These are phyloP conservation scores for Bombylius discolor DNA, from an alignment of 2,888 invertebrate species.

Conservation along the genomic window DNA sequence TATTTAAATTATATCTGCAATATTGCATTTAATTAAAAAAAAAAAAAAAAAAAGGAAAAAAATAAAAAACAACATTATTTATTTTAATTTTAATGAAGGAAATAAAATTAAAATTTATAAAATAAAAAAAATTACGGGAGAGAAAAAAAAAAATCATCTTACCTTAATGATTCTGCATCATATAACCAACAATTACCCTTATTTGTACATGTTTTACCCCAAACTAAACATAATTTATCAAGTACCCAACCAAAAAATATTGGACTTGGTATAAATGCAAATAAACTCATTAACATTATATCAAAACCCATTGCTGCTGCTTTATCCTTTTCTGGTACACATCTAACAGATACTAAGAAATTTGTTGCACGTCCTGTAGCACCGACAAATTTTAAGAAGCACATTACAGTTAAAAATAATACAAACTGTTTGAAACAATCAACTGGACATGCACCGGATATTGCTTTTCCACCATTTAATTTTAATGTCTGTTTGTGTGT, in stretches of 20 bases:
- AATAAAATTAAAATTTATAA: background rate
- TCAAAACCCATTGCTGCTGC: slow-evolving; percentile 59
- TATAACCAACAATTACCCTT: slow-evolving; percentile 63
- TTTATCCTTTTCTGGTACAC: slow-evolving; percentile 60
- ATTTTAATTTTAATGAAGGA: background rate
- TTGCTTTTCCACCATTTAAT: slow-evolving; percentile 33
- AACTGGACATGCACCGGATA: slow-evolving; percentile 43
- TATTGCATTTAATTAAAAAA: background rate
- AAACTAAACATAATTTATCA: slow-evolving; percentile 49
- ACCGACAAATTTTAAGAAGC: slow-evolving; percentile 44
- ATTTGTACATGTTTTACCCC: slow-evolving; percentile 58
- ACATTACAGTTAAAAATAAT: slow-evolving; percentile 42
- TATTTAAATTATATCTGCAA: slow-evolving; percentile 46
- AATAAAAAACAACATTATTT: background rate
- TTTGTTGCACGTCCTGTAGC: slow-evolving; percentile 50
- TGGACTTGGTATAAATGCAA: slow-evolving; percentile 63
- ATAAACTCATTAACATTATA: slow-evolving; percentile 52
- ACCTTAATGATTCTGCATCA: slow-evolving; percentile 46
- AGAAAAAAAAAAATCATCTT: background rate
- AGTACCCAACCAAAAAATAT: slow-evolving; percentile 62
- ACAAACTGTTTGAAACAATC: slow-evolving; percentile 45
- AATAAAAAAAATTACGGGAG: background rate
- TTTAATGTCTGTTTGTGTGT: slow-evolving; percentile 10
- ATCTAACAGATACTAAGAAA: slow-evolving; percentile 48
- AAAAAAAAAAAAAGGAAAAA: background rate